These are phyloP conservation scores for Antechinus stuartii DNA, from an alignment of 2,113 vertebrate species.

Conservation along the genomic window DNA sequence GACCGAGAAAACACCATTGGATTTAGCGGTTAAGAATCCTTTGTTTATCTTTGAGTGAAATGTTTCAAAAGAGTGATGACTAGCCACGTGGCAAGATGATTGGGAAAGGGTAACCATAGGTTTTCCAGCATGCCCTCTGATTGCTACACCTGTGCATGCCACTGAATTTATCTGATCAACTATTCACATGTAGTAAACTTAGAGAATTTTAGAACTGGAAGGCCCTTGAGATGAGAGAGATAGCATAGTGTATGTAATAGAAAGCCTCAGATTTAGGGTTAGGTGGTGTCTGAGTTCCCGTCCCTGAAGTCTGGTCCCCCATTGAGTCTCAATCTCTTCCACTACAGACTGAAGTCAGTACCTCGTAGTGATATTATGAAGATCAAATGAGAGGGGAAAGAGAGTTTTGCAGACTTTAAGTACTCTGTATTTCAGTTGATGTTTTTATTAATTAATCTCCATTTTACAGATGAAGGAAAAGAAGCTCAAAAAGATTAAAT, in stretches of 20 bases:
- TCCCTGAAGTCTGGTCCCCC: too few species aligned
- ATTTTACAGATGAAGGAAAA: background rate
- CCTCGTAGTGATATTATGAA: background rate
- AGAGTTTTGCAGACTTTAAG: background rate
- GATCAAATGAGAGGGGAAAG: background rate
- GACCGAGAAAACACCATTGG: background rate
- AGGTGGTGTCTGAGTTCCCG: background rate
- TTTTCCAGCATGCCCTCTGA: background rate
- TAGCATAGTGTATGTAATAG: background rate
- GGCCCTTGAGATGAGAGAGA: too few species aligned
- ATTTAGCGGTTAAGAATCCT: background rate
- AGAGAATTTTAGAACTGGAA: background rate
- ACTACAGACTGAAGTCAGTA: background rate
- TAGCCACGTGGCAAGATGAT: background rate
- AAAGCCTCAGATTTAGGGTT: background rate
- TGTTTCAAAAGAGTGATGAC: background rate
- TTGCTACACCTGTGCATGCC: background rate
- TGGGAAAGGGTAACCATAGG: background rate
- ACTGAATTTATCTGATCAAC: background rate
- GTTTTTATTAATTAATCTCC: background rate
- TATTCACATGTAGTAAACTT: background rate
- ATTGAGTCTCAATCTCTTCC: background rate
- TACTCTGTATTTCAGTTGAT: background rate
- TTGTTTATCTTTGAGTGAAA: background rate
- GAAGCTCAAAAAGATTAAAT: background rate